Conservation (phyloP, 2,888 invertebrate genomes). For the Flabesymbios commensalis region DNA sequence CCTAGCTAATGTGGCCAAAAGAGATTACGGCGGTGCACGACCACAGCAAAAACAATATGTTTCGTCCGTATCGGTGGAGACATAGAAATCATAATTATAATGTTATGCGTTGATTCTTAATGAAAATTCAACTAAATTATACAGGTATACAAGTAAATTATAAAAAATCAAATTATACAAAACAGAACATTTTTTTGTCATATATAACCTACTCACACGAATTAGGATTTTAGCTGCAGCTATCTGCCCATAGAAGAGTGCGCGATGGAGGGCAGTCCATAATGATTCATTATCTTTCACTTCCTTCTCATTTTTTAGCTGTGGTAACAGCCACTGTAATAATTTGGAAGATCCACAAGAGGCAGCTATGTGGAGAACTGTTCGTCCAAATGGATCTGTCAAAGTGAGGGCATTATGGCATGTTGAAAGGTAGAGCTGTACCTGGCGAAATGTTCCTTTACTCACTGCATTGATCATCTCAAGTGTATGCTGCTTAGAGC, state of each 20-base stretch:
- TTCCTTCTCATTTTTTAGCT: slow-evolving; percentile 69
- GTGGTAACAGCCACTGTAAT: slow-evolving; percentile 75
- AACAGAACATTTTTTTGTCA: too few relatives aligned
- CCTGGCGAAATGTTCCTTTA: slow-evolving; percentile 46
- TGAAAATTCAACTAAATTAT: too few relatives aligned
- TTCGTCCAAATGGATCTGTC: slow-evolving; percentile 68
- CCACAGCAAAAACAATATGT: too few relatives aligned
- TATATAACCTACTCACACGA: slow-evolving; percentile 66
- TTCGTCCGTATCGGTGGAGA: too few relatives aligned
- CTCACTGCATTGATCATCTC: slow-evolving; percentile 55
- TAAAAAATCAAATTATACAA: too few relatives aligned
- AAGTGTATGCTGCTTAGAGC: slow-evolving; percentile 57
- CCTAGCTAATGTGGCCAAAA: too few relatives aligned
- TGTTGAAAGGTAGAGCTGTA: slow-evolving; percentile 48
- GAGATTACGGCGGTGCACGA: too few relatives aligned
- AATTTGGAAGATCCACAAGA: slow-evolving; percentile 73
- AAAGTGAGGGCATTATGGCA: slow-evolving; percentile 48
- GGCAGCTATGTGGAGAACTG: slow-evolving; percentile 75
- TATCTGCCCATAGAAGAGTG: slow-evolving; percentile 82
- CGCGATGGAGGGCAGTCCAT: slow-evolving; percentile 80
- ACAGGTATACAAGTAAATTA: too few relatives aligned
- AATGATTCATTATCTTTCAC: slow-evolving; percentile 74
- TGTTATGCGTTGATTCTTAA: too few relatives aligned
- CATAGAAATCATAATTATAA: too few relatives aligned
- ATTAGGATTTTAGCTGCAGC: slow-evolving; percentile 74